Percentiles rank a stretch among this genome's conserved stretches.
These are phyloP conservation scores for Scaptodrosophila lebanonensis DNA, from an alignment of 1,140 invertebrate genomes.

Conservation along the genomic window DNA sequence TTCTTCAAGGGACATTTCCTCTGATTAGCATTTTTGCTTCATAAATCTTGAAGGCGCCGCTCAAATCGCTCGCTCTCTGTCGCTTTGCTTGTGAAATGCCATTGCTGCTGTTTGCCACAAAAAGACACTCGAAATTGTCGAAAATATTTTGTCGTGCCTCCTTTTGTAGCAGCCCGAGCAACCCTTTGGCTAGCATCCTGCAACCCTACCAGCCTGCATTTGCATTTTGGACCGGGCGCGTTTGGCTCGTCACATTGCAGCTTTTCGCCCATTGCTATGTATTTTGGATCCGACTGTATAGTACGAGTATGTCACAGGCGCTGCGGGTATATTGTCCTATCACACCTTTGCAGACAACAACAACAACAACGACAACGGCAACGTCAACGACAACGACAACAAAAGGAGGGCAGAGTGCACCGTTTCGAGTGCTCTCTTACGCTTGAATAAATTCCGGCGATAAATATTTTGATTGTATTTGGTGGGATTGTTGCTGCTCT, in stretches of 20 bases:
- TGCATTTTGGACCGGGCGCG: slow-evolving; percentile 28
- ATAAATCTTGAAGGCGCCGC: too few species aligned
- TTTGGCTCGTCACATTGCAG: slow-evolving; percentile 12
- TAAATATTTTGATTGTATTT: slow-evolving; percentile 70
- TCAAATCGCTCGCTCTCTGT: too few species aligned
- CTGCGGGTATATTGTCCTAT: slow-evolving; percentile 52
- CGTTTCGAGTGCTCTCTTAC: slow-evolving; percentile 24
- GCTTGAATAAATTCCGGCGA: slow-evolving; percentile 32
- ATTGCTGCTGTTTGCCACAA: slow-evolving; percentile 7
- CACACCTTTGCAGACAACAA: slow-evolving; percentile 46
- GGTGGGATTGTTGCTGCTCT: slow-evolving; percentile 29
- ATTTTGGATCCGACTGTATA: slow-evolving; percentile 9
- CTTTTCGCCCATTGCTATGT: slow-evolving; percentile 11
- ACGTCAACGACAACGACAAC: too few species aligned
- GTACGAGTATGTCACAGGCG: neutral
- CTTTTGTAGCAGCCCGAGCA: slow-evolving; percentile 13
- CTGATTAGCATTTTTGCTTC: slow-evolving; percentile 58
- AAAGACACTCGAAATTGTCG: slow-evolving; percentile 67
- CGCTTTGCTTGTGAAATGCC: neutral
- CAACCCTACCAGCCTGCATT: slow-evolving; percentile 27
- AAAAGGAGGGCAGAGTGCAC: too few species aligned
- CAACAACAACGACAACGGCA: neutral
- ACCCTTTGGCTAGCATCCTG: slow-evolving; percentile 27
- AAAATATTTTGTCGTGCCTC: slow-evolving; percentile 67
- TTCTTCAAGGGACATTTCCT: slow-evolving; percentile 52